Percentiles rank a stretch among this genome's conserved stretches.
These are phyloP conservation scores for Drosophila melanica DNA, from an alignment of 1,140 invertebrate species.

Conservation along the genomic window DNA sequence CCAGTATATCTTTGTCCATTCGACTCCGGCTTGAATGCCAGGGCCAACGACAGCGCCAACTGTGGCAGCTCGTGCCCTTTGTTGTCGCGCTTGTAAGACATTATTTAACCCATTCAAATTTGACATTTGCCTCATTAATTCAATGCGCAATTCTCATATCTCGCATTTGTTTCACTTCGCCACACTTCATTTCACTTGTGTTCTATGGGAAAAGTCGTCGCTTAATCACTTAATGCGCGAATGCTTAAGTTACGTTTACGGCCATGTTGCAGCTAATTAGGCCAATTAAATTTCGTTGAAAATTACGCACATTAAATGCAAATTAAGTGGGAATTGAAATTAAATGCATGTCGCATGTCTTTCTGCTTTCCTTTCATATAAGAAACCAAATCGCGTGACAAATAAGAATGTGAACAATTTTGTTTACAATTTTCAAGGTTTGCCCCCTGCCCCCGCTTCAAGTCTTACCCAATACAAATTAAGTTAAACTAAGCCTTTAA, in stretches of 20 bases:
- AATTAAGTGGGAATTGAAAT: slow-evolving; percentile 49
- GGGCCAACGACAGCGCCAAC: no score
- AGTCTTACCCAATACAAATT: not conserved
- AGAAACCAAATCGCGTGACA: slow-evolving; percentile 18
- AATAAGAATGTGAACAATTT: slow-evolving; percentile 8
- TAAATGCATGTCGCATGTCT: slow-evolving; percentile 33
- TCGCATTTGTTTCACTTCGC: slow-evolving; percentile 43
- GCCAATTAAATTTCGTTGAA: slow-evolving; percentile 51
- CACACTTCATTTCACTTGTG: slow-evolving; percentile 24
- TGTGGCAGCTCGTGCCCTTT: not conserved
- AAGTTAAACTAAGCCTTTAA: not conserved
- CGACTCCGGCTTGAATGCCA: not conserved
- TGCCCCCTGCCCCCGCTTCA: not conserved
- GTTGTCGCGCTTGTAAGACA: slow-evolving; percentile 17
- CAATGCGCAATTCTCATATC: slow-evolving; percentile 32
- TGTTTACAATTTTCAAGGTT: not conserved
- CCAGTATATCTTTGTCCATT: not conserved
- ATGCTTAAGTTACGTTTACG: slow-evolving; percentile 37
- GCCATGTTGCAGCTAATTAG: slow-evolving; percentile 58
- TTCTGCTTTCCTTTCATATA: not conserved
- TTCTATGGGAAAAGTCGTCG: not conserved
- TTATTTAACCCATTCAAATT: slow-evolving; percentile 49
- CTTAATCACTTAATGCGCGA: slow-evolving; percentile 45
- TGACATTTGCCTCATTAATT: slow-evolving; percentile 43
- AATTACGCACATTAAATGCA: slow-evolving; percentile 53